These are phyloP conservation scores for Perdita meconis DNA, from an alignment of 2,888 invertebrate species.

Conservation along the genomic window DNA sequence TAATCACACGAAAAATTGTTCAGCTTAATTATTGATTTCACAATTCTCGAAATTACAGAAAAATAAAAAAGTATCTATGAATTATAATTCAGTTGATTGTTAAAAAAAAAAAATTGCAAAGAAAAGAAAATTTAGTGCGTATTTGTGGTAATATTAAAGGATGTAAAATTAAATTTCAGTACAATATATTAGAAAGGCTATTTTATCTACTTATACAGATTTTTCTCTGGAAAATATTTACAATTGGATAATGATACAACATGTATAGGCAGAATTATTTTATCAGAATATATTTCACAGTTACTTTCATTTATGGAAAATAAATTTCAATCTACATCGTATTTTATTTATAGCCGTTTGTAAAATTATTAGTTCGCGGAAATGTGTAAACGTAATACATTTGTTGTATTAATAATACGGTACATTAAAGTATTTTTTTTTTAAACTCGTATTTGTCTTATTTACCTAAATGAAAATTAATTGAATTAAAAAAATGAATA, in stretches of 20 bases:
- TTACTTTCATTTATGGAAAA: slow-evolving; percentile 62
- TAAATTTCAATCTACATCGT: slow-evolving; percentile 48
- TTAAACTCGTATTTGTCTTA: slow-evolving; percentile 7
- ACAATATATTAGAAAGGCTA: slow-evolving; percentile 49
- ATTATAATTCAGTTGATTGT: too few relatives aligned
- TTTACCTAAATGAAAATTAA: slow-evolving; percentile 6
- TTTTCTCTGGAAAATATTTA: slow-evolving; percentile 58
- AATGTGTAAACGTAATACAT: slow-evolving; percentile 28
- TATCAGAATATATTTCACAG: slow-evolving; percentile 59
- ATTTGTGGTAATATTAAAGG: too few relatives aligned
- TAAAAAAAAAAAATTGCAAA: too few relatives aligned
- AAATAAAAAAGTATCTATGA: too few relatives aligned
- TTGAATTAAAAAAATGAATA: slow-evolving; percentile 14
- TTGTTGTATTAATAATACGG: slow-evolving; percentile 18
- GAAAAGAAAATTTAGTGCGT: too few relatives aligned
- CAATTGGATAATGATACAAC: slow-evolving; percentile 29
- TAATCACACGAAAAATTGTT: too few relatives aligned
- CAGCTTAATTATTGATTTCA: too few relatives aligned
- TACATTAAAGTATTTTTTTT: slow-evolving; percentile 18
- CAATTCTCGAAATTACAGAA: too few relatives aligned
- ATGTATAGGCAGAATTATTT: slow-evolving; percentile 35
- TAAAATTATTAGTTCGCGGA: slow-evolving; percentile 28
- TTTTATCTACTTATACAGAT: slow-evolving; percentile 51
- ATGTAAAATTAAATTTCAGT: background rate
- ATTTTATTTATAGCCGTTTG: slow-evolving; percentile 40